Evolutionary conservation across 2,888 invertebrate genomes (phyloP).

Genomic region (Drepana falcataria): DNA sequence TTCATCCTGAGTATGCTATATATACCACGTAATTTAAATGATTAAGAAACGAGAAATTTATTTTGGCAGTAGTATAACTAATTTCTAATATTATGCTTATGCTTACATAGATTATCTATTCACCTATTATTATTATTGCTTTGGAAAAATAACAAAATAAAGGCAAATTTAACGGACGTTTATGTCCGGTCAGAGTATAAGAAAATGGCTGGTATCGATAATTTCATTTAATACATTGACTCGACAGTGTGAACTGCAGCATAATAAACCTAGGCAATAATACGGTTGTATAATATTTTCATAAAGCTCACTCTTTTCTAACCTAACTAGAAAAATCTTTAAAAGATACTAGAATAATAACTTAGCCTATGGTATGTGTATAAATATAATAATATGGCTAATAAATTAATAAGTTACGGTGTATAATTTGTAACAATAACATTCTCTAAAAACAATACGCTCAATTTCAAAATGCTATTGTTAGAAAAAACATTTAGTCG

Average conservation of each 20-base stretch:
- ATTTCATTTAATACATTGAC: slow-evolving; percentile 57
- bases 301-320: slow-evolving; percentile 76
- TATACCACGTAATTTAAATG: slow-evolving; percentile 30
- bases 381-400: slow-evolving; percentile 76
- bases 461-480: slow-evolving; percentile 40
- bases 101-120: slow-evolving; percentile 56
- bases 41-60: slow-evolving; percentile 18
- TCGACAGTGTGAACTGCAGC: slow-evolving; percentile 47
- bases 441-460: slow-evolving; percentile 20
- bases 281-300: slow-evolving; percentile 58
- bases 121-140: slow-evolving; percentile 52
- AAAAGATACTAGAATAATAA: slow-evolving; percentile 67
- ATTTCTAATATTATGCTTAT: slow-evolving; percentile 62
- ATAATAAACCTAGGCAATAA: slow-evolving; percentile 52
- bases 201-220: slow-evolving; percentile 61
- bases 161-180: slow-evolving; percentile 33
- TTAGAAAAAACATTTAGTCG: slow-evolving; percentile 46
- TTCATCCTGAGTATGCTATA: slow-evolving; percentile 32
- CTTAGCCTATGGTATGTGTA: slow-evolving; percentile 78
- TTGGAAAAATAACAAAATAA: slow-evolving; percentile 72
- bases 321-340: slow-evolving; percentile 69
- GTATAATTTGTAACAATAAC: slow-evolving; percentile 47
- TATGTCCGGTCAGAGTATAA: slow-evolving; percentile 56
- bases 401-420: slow-evolving; percentile 69
- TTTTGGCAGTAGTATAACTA: slow-evolving; percentile 67